These are phyloP conservation scores for Anas capensis DNA, from an alignment of 2,797 vertebrate genomes.

Conservation along the genomic window DNA sequence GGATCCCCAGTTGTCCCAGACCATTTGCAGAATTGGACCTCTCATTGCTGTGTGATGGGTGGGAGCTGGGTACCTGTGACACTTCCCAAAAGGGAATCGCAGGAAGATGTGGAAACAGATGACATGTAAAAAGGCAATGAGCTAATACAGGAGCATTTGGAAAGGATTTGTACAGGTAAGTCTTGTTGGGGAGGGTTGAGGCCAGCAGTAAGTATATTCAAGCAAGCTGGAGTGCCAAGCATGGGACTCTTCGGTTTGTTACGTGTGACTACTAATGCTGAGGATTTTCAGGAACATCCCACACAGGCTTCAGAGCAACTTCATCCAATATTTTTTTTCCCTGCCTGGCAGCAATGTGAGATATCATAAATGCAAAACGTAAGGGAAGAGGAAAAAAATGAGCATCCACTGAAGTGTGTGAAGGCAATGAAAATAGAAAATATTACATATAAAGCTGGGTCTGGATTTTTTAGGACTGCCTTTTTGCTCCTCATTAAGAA, in stretches of 20 bases:
- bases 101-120: not conserved
- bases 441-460: not conserved
- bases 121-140: not conserved
- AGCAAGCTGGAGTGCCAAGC: conserved; percentile 21
- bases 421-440: not conserved
- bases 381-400: not conserved
- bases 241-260: not conserved
- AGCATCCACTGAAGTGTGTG: not conserved
- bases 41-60: not conserved
- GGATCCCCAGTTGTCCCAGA: rapidly evolving
- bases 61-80: not conserved
- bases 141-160: not conserved
- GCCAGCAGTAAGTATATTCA: not conserved
- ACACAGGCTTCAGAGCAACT: conserved; percentile 17
- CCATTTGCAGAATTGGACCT: not conserved
- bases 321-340: not conserved
- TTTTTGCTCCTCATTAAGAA: not conserved
- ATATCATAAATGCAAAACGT: not conserved
- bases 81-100: not conserved
- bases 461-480: not conserved
- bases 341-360: conserved; percentile 18
- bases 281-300: conserved; percentile 52
- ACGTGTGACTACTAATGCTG: not conserved
- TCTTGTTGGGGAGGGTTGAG: not conserved
- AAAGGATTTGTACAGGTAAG: not conserved